phyloP scores from a whole-genome alignment of 2,888 invertebrate species.

The Apodemia zela region DNA sequence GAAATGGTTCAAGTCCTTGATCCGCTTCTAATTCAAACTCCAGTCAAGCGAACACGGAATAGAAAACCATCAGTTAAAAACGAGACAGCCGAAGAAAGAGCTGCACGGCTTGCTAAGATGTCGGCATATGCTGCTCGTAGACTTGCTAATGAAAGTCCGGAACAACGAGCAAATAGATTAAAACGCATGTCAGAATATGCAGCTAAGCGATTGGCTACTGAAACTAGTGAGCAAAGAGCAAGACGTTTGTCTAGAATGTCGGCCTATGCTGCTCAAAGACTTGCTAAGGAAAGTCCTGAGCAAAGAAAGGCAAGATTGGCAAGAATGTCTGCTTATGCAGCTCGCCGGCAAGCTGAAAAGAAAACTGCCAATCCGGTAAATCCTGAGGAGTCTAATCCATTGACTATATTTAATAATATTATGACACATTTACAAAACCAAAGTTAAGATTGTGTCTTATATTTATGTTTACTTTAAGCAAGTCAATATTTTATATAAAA shows the following conservation, averaged over 20 bases:
- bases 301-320: constrained; percentile 57
- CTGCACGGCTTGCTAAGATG: constrained; percentile 59
- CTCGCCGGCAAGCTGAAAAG: constrained; percentile 60
- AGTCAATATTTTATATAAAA: constrained; percentile 31
- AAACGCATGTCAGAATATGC: constrained; percentile 72
- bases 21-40: constrained; percentile 38
- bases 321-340: constrained; percentile 72
- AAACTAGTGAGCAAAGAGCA: constrained; percentile 62
- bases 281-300: constrained; percentile 65
- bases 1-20: constrained; percentile 40
- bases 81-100: constrained; percentile 58
- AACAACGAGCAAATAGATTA: constrained; percentile 57
- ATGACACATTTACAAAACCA: constrained; percentile 35
- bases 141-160: constrained; percentile 64
- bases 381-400: constrained; percentile 1
- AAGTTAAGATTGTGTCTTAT: constrained; percentile 36
- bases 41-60: constrained; percentile 38
- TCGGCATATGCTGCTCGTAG: constrained; percentile 67
- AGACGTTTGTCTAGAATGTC: constrained; percentile 66
- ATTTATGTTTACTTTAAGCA: constrained; percentile 23
- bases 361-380: constrained; percentile 33
- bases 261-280: constrained; percentile 63
- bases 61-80: constrained; percentile 41
- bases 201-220: constrained; percentile 57
- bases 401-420: constrained; percentile 6